Evolutionary conservation across 1,140 invertebrate species (phyloP).

Genomic region (Trichomalopsis sarcophagae): DNA sequence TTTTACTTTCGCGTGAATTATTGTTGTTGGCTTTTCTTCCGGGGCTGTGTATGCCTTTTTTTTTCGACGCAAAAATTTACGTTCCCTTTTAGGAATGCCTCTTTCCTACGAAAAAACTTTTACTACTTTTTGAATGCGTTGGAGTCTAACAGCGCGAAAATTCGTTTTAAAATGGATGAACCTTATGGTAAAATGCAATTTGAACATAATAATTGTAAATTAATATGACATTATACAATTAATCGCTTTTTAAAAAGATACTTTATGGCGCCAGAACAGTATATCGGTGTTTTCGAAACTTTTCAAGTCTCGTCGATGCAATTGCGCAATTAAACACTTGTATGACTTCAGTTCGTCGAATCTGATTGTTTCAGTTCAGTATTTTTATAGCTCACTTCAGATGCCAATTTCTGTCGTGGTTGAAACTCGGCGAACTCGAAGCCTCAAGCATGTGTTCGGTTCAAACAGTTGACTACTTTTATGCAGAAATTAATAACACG

Average conservation of each 20-base stretch:
- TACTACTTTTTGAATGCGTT: neutral
- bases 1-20: neutral
- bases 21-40: neutral
- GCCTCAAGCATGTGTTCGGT: too few species aligned
- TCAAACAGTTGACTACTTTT: too few species aligned
- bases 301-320: too few species aligned
- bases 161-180: neutral
- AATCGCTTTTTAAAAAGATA: too few species aligned
- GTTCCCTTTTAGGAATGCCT: neutral
- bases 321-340: neutral
- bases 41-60: neutral
- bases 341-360: neutral
- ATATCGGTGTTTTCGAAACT: too few species aligned
- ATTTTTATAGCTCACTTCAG: constrained; percentile 4
- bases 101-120: too few species aligned
- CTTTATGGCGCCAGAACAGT: too few species aligned
- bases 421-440: neutral
- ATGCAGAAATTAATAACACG: too few species aligned
- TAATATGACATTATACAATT: neutral
- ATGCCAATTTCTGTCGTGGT: neutral
- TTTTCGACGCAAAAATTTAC: neutral
- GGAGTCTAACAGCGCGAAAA: neutral
- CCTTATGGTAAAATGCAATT: neutral
- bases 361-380: neutral
- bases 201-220: neutral